Percentiles rank a stretch among this genome's conserved stretches.
Conservation (phyloP, 2,888 invertebrate species). For the Coenonympha arcania region DNA sequence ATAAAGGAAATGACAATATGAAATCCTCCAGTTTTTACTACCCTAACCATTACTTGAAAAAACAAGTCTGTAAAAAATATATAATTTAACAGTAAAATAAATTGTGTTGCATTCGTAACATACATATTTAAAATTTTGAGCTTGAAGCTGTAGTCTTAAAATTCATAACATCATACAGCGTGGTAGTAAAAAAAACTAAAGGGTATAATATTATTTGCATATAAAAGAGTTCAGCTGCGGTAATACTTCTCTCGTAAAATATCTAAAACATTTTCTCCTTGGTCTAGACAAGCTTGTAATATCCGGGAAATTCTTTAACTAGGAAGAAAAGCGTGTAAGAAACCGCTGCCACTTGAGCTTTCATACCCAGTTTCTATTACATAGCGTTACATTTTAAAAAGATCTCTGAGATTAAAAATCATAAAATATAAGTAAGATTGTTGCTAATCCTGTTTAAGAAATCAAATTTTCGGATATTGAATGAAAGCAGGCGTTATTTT, state of each 20-base stretch:
- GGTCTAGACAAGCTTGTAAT: slow-evolving; percentile 32
- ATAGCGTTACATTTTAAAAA: slow-evolving; percentile 36
- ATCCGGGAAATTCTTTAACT: slow-evolving; percentile 28
- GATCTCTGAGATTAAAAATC: slow-evolving; percentile 28
- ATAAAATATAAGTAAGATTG: background rate
- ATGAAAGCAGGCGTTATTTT: no score
- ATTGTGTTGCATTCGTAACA: background rate
- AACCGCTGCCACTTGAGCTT: slow-evolving; percentile 44
- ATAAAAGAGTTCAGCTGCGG: slow-evolving; percentile 29
- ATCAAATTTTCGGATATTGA: no score
- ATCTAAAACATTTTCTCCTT: slow-evolving; percentile 36
- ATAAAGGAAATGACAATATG: no score
- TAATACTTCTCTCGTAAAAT: slow-evolving; percentile 38
- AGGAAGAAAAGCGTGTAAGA: slow-evolving; percentile 30
- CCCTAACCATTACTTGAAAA: no score
- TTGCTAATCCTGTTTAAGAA: no score
- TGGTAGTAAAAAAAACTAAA: slow-evolving; percentile 23
- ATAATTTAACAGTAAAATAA: background rate
- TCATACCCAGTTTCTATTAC: slow-evolving; percentile 37
- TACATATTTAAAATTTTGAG: background rate
- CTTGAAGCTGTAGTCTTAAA: slow-evolving; percentile 5
- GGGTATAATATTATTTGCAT: slow-evolving; percentile 29
- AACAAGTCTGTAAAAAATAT: no score
- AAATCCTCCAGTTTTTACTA: no score
- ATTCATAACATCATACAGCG: slow-evolving; percentile 19